phyloP scores from a whole-genome alignment of 2,113 vertebrate genomes.

The Sapajus apella region DNA sequence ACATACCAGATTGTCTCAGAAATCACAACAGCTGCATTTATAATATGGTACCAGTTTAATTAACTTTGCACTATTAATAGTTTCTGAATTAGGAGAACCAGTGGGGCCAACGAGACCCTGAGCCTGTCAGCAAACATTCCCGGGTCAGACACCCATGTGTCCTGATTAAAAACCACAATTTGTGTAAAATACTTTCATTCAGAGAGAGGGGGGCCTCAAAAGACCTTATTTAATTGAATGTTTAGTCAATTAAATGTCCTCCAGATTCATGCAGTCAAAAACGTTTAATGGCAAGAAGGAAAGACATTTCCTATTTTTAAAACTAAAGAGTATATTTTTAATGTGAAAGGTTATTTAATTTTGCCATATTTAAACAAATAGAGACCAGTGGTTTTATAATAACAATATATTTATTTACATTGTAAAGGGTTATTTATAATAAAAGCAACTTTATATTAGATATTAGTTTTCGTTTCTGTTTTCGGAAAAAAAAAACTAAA shows the following conservation, averaged over 20 bases:
- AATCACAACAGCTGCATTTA: background rate
- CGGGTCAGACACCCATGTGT: background rate
- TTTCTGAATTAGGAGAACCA: slow-evolving; percentile 7
- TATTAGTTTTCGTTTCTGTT: background rate
- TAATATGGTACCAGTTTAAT: slow-evolving; percentile 13
- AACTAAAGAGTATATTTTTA: background rate
- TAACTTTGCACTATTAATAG: slow-evolving; percentile 19
- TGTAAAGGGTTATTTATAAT: background rate
- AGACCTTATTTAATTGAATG: slow-evolving; percentile 2
- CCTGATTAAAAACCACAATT: background rate
- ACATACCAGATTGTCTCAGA: background rate
- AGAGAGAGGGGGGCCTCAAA: background rate
- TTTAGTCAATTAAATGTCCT: slow-evolving; percentile 2
- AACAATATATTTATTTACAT: background rate
- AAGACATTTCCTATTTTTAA: slow-evolving; percentile 14
- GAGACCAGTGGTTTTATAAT: background rate
- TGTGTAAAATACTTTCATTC: background rate
- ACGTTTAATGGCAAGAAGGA: background rate
- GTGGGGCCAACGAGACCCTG: background rate
- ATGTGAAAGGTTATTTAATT: background rate
- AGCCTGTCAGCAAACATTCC: background rate
- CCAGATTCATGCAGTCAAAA: background rate
- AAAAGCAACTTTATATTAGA: background rate
- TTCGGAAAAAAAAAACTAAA: background rate
- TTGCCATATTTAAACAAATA: background rate